phyloP scores from a whole-genome alignment of 2,797 vertebrate genomes.

The Adrianichthys oophorus region DNA sequence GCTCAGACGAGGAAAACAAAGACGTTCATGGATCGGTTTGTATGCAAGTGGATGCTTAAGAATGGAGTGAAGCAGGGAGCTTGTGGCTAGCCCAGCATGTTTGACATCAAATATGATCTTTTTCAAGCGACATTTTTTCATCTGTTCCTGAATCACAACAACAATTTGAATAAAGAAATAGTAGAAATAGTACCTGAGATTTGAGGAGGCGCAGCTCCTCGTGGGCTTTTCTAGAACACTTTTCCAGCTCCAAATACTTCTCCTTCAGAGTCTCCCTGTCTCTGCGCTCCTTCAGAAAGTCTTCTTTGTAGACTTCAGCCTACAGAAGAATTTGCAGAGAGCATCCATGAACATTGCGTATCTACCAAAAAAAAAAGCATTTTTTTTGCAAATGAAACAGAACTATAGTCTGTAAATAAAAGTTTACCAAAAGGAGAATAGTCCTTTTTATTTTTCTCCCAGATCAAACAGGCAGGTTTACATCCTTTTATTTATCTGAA shows the following conservation, averaged over 20 bases:
- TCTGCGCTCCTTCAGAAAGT: slow-evolving; percentile 66
- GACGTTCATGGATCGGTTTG: no score
- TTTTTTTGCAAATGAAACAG: neutral
- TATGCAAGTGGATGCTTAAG: no score
- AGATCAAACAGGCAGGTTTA: no score
- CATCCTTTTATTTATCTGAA: no score
- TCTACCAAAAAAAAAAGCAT: neutral
- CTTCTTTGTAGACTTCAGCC: slow-evolving; percentile 72
- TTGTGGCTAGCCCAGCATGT: no score
- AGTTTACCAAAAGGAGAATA: neutral
- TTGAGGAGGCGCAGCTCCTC: slow-evolving; percentile 44
- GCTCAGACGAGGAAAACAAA: no score
- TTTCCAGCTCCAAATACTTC: slow-evolving; percentile 58
- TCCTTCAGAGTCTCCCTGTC: slow-evolving; percentile 65
- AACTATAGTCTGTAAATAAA: no score
- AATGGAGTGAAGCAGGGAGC: no score
- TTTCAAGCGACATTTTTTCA: no score
- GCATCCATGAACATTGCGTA: neutral
- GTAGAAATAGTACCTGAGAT: slow-evolving; percentile 67
- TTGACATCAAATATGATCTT: no score
- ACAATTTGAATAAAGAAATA: no score
- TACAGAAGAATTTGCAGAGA: slow-evolving; percentile 7
- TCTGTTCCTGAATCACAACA: no score
- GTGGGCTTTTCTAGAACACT: slow-evolving; percentile 39
- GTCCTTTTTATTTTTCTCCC: neutral